Evolutionary conservation across 2,888 invertebrate species (phyloP).

Genomic region (Nemoura dubitans): DNA sequence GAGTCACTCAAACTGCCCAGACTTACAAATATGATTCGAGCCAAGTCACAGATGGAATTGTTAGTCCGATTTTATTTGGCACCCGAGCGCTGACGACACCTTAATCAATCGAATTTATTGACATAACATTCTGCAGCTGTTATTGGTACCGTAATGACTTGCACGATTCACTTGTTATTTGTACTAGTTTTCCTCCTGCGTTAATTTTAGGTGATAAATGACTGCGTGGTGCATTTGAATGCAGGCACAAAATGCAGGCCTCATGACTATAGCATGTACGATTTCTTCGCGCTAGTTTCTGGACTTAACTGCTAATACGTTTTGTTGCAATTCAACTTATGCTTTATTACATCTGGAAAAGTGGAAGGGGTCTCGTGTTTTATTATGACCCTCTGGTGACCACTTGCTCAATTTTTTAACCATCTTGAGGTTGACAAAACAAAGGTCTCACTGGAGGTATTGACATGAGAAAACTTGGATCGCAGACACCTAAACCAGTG

Average conservation of each 20-base stretch:
- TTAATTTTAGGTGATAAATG: slow-evolving; percentile 8
- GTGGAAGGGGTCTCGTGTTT: too few relatives aligned
- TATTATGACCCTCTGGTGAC: too few relatives aligned
- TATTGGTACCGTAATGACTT: not conserved
- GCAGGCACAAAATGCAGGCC: not conserved
- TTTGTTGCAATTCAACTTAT: too few relatives aligned
- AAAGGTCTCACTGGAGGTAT: too few relatives aligned
- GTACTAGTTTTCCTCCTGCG: not conserved
- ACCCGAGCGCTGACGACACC: not conserved
- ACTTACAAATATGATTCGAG: not conserved
- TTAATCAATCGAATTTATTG: slow-evolving; percentile 26
- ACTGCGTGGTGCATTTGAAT: not conserved
- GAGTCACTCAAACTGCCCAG: not conserved
- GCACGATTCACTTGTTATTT: not conserved
- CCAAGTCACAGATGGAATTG: not conserved
- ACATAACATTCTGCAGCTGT: not conserved
- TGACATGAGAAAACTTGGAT: too few relatives aligned
- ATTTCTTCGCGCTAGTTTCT: not conserved
- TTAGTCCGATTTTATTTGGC: not conserved
- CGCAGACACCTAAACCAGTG: too few relatives aligned
- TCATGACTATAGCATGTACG: not conserved
- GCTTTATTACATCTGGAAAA: too few relatives aligned
- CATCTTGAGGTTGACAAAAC: too few relatives aligned
- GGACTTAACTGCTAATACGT: not conserved
- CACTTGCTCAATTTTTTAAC: too few relatives aligned